Percentiles rank a stretch among this genome's conserved stretches.
Conservation (phyloP, 35 echinoderm and acorn worm species). For the Strongylocentrotus purpuratus region DNA sequence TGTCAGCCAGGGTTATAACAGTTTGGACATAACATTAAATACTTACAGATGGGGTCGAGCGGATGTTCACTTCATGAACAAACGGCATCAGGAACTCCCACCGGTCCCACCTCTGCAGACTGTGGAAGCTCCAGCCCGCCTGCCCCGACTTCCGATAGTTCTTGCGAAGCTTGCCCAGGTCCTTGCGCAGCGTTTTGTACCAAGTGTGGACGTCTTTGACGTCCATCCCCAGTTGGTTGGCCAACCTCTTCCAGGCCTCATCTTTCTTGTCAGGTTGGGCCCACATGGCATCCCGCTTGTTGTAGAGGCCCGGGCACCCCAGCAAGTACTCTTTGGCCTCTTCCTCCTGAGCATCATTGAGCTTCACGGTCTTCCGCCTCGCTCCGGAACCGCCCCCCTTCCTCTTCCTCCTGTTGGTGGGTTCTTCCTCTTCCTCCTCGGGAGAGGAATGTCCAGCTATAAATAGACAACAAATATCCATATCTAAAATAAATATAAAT, state of each 20-base stretch:
- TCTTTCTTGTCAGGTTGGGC: slow-evolving; percentile 55
- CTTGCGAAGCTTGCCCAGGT: slow-evolving; percentile 53
- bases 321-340: slow-evolving; percentile 61
- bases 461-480: slow-evolving; percentile 54
- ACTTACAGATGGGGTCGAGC: slow-evolving; percentile 24
- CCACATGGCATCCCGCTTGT: slow-evolving; percentile 44
- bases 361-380: slow-evolving; percentile 58
- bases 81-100: slow-evolving; percentile 53
- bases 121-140: slow-evolving; percentile 48
- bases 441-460: slow-evolving; percentile 48
- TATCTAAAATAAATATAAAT: slow-evolving; percentile 48
- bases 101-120: slow-evolving; percentile 38
- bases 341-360: slow-evolving; percentile 59
- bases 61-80: slow-evolving; percentile 50
- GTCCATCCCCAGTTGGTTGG: slow-evolving; percentile 30
- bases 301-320: slow-evolving; percentile 48
- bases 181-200: slow-evolving; percentile 50
- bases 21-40: slow-evolving; percentile 26
- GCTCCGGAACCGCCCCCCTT: slow-evolving; percentile 51
- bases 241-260: slow-evolving; percentile 49
- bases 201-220: slow-evolving; percentile 56
- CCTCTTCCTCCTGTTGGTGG: slow-evolving; percentile 39
- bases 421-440: slow-evolving; percentile 51
- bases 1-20: slow-evolving; percentile 2
- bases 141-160: slow-evolving; percentile 47